Conservation (phyloP, 1,140 invertebrate genomes). For the Sarcophaga peregrina region DNA sequence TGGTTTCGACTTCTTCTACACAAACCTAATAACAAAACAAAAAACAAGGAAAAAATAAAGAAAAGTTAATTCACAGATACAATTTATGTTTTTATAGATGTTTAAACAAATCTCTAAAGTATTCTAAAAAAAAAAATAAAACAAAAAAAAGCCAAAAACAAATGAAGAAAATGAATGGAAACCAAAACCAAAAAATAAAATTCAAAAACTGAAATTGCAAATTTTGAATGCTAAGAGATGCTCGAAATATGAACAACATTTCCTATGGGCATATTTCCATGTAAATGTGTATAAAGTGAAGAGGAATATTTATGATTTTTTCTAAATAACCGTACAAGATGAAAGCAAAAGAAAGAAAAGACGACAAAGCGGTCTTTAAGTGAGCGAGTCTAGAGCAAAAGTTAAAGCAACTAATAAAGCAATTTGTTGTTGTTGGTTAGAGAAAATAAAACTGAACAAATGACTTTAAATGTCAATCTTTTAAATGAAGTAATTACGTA, state of each 20-base stretch:
- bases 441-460: slow-evolving; percentile 15
- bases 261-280: slow-evolving; percentile 29
- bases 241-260: slow-evolving; percentile 26
- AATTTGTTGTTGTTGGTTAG: slow-evolving; percentile 37
- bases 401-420: slow-evolving; percentile 26
- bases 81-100: slow-evolving; percentile 30
- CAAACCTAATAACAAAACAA: background rate
- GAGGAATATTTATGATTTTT: slow-evolving; percentile 29
- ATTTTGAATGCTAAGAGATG: background rate
- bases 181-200: background rate
- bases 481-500: slow-evolving; percentile 28
- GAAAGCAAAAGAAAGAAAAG: background rate
- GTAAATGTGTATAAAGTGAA: background rate
- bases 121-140: slow-evolving; percentile 34
- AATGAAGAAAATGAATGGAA: background rate
- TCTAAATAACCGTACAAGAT: background rate
- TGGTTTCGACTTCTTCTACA: background rate
- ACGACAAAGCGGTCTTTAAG: background rate
- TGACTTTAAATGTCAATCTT: slow-evolving; percentile 32
- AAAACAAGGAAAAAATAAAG: too few relatives aligned
- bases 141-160: background rate
- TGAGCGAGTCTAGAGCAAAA: background rate
- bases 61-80: slow-evolving; percentile 25
- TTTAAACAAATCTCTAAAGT: slow-evolving; percentile 27
- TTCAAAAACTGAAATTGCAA: slow-evolving; percentile 27